Percentiles rank a stretch among this genome's conserved stretches.
These are phyloP conservation scores for Macropus fuliginosus DNA, from an alignment of 2,797 vertebrate species.

Conservation along the genomic window DNA sequence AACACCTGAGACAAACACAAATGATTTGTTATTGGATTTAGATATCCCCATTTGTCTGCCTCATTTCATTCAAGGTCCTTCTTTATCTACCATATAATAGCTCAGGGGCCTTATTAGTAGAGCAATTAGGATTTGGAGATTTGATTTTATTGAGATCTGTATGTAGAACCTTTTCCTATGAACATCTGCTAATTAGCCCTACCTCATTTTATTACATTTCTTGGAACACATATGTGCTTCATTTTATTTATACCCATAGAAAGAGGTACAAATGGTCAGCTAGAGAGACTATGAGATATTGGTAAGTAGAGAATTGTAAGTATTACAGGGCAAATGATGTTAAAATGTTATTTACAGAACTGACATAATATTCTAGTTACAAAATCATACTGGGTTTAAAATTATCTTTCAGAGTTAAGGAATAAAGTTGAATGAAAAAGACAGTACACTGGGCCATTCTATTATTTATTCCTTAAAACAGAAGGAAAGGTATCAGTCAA, in stretches of 20 bases:
- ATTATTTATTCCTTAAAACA: not conserved
- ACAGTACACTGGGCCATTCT: not conserved
- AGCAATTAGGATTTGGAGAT: not conserved
- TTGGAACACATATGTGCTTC: not conserved
- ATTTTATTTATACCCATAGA: too few species aligned
- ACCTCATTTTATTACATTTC: not conserved
- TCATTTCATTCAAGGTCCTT: too few species aligned
- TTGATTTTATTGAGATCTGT: not conserved
- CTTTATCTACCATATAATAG: too few species aligned
- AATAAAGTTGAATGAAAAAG: slow-evolving; percentile 1
- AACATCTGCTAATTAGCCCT: too few species aligned
- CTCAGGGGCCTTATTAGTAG: not conserved
- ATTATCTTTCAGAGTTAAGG: not conserved
- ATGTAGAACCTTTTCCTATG: not conserved
- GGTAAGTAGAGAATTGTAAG: not conserved
- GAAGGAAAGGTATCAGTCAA: not conserved
- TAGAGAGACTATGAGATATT: not conserved
- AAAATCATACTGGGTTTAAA: not conserved
- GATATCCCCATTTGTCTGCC: not conserved
- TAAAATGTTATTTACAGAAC: not conserved
- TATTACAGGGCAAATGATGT: not conserved
- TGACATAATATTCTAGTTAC: not conserved
- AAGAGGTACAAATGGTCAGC: not conserved
- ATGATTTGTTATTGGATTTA: not conserved
- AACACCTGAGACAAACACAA: not conserved